These are phyloP conservation scores for Passer montanus DNA, from an alignment of 2,113 vertebrate species.

Conservation along the genomic window DNA sequence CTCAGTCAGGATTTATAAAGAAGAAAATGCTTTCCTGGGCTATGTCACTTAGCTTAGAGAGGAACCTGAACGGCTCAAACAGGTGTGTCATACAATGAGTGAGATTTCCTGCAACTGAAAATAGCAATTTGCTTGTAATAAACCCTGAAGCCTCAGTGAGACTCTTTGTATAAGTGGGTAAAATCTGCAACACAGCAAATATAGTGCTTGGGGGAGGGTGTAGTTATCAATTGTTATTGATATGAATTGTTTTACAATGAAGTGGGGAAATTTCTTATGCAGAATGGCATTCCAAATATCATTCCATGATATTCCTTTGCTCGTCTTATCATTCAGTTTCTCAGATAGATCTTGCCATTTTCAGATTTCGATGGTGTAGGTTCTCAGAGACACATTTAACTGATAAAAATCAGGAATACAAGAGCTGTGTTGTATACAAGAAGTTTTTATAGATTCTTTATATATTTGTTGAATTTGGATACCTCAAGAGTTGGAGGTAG, in stretches of 20 bases:
- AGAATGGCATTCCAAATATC: neutral
- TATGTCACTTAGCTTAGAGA: slow-evolving; percentile 83
- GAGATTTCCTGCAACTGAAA: neutral
- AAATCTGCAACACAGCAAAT: neutral
- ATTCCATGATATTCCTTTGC: neutral
- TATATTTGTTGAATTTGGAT: neutral
- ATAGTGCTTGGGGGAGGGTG: neutral
- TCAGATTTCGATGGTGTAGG: neutral
- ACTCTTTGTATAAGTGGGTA: neutral
- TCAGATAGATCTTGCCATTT: neutral
- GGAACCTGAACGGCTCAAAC: slow-evolving; percentile 72
- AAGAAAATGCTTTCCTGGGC: slow-evolving; percentile 87
- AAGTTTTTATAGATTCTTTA: neutral
- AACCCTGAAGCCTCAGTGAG: neutral
- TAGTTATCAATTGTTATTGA: neutral
- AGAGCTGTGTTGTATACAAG: neutral
- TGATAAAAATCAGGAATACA: neutral
- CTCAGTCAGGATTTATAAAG: slow-evolving; percentile 82
- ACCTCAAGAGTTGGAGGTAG: neutral
- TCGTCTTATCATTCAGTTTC: neutral
- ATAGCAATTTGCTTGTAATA: neutral
- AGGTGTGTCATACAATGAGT: slow-evolving; percentile 61
- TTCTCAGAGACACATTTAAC: neutral
- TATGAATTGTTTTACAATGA: neutral
- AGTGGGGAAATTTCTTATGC: neutral